These are phyloP conservation scores for Anagyrus pseudococci DNA, from an alignment of 2,888 invertebrate species.

Conservation along the genomic window DNA sequence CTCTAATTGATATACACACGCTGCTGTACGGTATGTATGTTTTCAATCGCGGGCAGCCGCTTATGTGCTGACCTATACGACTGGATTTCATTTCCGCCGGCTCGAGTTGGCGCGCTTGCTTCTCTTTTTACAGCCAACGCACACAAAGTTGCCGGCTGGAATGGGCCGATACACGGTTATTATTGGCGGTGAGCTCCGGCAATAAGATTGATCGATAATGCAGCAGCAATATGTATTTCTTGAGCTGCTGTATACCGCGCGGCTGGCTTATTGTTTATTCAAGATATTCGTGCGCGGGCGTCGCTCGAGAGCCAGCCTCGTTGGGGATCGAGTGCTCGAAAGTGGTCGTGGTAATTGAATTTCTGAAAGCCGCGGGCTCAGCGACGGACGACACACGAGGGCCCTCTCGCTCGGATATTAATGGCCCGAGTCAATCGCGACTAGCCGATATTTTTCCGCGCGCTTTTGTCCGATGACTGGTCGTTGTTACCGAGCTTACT, in stretches of 20 bases:
- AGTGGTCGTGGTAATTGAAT: constrained; percentile 35
- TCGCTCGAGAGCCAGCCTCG: constrained; percentile 1
- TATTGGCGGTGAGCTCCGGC: neutral
- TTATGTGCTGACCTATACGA: neutral
- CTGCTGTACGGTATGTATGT: constrained; percentile 21
- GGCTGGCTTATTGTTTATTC: constrained; percentile 28
- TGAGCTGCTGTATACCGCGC: constrained; percentile 21
- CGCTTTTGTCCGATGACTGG: no score
- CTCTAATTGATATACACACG: constrained; percentile 22
- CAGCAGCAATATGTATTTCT: constrained; percentile 14
- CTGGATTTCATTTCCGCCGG: neutral
- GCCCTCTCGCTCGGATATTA: constrained; percentile 35
- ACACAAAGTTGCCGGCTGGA: no score
- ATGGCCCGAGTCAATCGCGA: constrained; percentile 29
- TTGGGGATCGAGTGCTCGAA: constrained; percentile 1
- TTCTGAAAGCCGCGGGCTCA: constrained; percentile 40
- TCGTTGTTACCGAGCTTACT: no score
- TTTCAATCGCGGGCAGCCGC: neutral
- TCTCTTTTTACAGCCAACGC: neutral
- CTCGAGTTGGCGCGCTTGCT: neutral
- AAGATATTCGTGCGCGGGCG: constrained; percentile 9
- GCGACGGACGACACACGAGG: constrained; percentile 7
- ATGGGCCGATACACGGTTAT: no score
- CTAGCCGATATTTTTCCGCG: constrained; percentile 17
- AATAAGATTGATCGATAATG: constrained; percentile 28